Evolutionary conservation across 2,113 vertebrate species (phyloP), one percentile per base, ranked within the genome.

Genomic region (Coryphaenoides rupestris): DNA sequence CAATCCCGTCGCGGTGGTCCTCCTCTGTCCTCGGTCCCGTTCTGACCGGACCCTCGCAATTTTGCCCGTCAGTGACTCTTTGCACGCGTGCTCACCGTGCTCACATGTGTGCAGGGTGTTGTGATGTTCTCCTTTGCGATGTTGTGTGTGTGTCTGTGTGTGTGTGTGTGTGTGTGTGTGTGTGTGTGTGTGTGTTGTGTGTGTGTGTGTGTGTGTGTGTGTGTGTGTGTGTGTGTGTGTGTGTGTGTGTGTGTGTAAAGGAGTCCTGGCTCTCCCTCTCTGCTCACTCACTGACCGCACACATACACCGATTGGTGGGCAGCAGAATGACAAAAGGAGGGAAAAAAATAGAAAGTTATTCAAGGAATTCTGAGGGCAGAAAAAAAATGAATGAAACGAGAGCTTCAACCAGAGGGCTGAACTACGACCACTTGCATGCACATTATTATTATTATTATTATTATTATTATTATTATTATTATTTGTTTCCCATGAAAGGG

Each of bases 11-110:
- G 17, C 74, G 23, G 53, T 13, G 24, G 71, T 40, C 69, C 78
- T 76, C 61, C 77, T 66, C 75, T 83, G 83, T 72, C 52, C 73
- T 65, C 77, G 9, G 67, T 65, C 68, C 67, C 22, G 82, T 6
- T 86, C 73, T 85, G 80, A 78, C 85, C 69, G 68, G 80, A 80
- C 82, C 79, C 63, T 78, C 82, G 84, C 80, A 76, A 17, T 84
- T 87, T 84, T 77, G 77, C 69, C 79, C 78, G 78, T 45, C 66
- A 82, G 75, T 86, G 81, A 84, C 77, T n/a, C n/a, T 87, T 81
- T 74, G 68, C 62, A 76, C 54, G 62, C 66, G 78, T 54, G 69
- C 73, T 78, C 52, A 57, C 60, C 15, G 45, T 68, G 60, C 68
- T 24, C 55, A 54, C 33, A 53, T 61, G 15, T 68, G 57, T 61